Conservation (phyloP, 2,888 invertebrate species). For the Schrankia costaestrigalis region DNA sequence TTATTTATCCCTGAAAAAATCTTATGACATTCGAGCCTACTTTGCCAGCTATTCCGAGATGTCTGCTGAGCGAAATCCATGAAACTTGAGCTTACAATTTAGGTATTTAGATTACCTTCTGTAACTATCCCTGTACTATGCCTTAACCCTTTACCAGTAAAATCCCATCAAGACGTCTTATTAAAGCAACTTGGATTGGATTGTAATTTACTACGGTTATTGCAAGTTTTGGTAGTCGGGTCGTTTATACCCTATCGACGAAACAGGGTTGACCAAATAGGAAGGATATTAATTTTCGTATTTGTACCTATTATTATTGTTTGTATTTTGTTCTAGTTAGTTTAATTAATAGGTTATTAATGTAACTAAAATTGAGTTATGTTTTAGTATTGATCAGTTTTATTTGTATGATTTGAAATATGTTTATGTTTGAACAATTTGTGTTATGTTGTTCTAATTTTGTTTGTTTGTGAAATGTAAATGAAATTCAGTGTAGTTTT, state of each 20-base stretch:
- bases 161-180: constrained; percentile 52
- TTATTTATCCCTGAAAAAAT: too few relatives aligned
- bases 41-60: too few relatives aligned
- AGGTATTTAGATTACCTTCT: too few relatives aligned
- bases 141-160: constrained; percentile 27
- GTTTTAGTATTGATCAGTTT: background rate
- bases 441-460: too few relatives aligned
- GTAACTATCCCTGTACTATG: too few relatives aligned
- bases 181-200: constrained; percentile 65
- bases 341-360: constrained; percentile 12
- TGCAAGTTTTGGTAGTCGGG: constrained; percentile 53
- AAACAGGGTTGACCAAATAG: constrained; percentile 45
- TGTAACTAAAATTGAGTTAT: constrained; percentile 5
- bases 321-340: constrained; percentile 17
- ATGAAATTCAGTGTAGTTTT: background rate
- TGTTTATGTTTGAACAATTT: background rate
- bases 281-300: constrained; percentile 49
- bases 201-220: constrained; percentile 69
- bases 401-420: too few relatives aligned
- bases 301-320: constrained; percentile 41
- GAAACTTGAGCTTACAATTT: too few relatives aligned
- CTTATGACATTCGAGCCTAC: too few relatives aligned
- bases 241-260: constrained; percentile 25
- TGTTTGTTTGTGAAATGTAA: background rate
- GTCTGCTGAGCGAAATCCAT: too few relatives aligned